Evolutionary conservation across 2,113 vertebrate genomes (phyloP).

Genomic region (Progne subis): DNA sequence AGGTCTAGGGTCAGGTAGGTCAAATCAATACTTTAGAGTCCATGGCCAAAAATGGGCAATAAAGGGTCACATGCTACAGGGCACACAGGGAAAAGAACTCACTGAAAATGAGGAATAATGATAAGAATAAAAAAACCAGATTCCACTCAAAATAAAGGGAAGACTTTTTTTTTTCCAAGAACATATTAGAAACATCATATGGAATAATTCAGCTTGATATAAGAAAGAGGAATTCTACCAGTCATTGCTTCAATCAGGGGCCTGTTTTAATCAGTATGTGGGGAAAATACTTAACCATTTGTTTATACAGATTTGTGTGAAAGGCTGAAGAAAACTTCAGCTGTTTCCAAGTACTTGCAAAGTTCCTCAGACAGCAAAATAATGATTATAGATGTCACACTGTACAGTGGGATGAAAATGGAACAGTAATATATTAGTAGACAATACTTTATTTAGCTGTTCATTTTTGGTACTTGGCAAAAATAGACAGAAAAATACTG

Average conservation of each 20-base stretch:
- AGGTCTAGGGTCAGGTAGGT: neutral
- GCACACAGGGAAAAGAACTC: neutral
- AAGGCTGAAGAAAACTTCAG: neutral
- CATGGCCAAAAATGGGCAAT: neutral
- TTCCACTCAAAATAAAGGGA: neutral
- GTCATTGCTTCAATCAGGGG: neutral
- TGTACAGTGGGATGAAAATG: neutral
- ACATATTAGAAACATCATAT: neutral
- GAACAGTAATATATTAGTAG: neutral
- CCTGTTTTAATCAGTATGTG: neutral
- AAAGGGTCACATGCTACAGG: neutral
- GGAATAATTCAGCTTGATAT: neutral
- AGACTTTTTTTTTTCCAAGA: neutral
- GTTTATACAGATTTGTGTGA: neutral
- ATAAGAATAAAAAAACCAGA: neutral
- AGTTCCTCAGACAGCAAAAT: neutral
- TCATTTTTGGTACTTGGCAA: neutral
- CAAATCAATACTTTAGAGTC: conserved; percentile 29
- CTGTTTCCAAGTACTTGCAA: neutral
- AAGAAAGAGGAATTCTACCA: neutral
- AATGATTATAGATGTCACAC: neutral
- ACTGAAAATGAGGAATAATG: neutral
- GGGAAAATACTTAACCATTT: neutral
- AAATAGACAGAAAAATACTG: neutral
- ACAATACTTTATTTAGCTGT: neutral